phyloP scores from a whole-genome alignment of 2,113 vertebrate species.

The Sinosuthora webbiana region DNA sequence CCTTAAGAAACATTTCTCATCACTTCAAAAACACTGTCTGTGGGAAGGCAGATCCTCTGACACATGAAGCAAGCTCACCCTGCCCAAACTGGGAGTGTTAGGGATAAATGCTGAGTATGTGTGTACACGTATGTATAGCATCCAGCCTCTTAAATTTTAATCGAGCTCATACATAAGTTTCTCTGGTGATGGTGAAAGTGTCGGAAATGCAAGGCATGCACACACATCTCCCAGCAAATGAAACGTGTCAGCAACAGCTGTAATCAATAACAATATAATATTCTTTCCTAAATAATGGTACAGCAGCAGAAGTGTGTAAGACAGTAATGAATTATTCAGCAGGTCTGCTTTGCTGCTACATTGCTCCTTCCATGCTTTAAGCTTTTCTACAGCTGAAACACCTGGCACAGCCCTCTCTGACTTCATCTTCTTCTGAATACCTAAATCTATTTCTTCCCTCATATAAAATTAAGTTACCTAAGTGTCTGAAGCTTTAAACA shows the following conservation, averaged over 20 bases:
- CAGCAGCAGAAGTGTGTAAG: conserved; percentile 59
- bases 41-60: not conserved
- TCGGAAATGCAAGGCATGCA: conserved; percentile 54
- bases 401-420: conserved; percentile 54
- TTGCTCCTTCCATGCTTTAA: conserved; percentile 55
- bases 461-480: conserved; percentile 32
- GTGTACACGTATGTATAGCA: not conserved
- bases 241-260: conserved; percentile 74
- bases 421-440: conserved; percentile 46
- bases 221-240: conserved; percentile 72
- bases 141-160: conserved; percentile 51
- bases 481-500: conserved; percentile 9
- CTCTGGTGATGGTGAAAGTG: conserved; percentile 16
- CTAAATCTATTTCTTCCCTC: conserved; percentile 33
- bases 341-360: conserved; percentile 45
- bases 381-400: conserved; percentile 59
- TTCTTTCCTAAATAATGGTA: conserved; percentile 76
- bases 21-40: not conserved
- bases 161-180: conserved; percentile 22
- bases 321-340: conserved; percentile 77
- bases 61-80: not conserved
- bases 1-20: not conserved
- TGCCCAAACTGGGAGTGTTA: not conserved
- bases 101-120: not conserved
- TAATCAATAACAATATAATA: conserved; percentile 81